Percentiles rank a stretch among this genome's conserved stretches.
Conservation (phyloP, 2,113 vertebrate genomes). For the Rattus rattus region DNA sequence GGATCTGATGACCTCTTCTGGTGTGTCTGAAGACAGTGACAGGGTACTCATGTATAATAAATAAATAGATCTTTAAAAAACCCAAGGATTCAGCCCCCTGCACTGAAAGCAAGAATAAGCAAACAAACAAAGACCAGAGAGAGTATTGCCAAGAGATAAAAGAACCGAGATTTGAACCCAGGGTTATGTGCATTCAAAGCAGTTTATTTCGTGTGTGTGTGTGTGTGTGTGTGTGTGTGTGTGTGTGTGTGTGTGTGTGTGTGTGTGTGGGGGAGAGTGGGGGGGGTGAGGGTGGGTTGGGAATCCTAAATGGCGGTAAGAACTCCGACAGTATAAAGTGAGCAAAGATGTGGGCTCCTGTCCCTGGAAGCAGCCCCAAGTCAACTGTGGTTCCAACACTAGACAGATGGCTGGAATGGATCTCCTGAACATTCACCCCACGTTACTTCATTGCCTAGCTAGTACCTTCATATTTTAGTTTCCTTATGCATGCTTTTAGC, state of each 20-base stretch:
- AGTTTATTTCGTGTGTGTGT: neutral
- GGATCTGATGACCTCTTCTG: too few relatives aligned
- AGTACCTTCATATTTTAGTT: constrained; percentile 51
- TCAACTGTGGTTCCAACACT: constrained; percentile 16
- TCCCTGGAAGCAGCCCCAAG: neutral
- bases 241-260: too few relatives aligned
- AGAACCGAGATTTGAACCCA: constrained; percentile 46
- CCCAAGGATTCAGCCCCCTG: neutral
- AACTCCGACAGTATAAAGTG: neutral
- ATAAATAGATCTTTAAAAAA: neutral
- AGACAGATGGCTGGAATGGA: constrained; percentile 41
- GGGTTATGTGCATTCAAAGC: neutral
- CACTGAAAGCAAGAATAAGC: neutral
- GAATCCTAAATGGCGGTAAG: neutral
- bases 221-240: too few relatives aligned
- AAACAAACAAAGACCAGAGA: neutral
- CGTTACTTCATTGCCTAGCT: neutral
- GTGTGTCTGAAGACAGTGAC: too few relatives aligned
- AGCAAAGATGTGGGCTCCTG: neutral
- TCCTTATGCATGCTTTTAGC: constrained; percentile 49
- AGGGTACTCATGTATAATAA: too few relatives aligned
- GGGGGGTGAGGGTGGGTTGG: too few relatives aligned
- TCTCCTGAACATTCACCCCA: neutral
- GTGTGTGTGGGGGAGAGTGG: too few relatives aligned
- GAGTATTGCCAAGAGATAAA: neutral